These are phyloP conservation scores for Dryas iulia DNA, from an alignment of 1,140 invertebrate genomes.

Conservation along the genomic window DNA sequence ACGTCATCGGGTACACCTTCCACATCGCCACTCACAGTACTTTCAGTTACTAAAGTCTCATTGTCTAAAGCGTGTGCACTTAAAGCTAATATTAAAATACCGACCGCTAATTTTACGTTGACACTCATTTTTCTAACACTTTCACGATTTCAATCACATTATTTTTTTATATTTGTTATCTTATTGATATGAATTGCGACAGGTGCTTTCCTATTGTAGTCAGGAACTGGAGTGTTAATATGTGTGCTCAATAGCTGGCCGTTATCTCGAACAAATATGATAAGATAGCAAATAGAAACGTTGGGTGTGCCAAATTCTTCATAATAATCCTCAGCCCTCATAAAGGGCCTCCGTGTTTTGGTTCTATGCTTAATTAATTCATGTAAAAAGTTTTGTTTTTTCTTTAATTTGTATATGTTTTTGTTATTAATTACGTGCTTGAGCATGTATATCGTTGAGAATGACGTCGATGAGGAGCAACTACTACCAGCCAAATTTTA, in stretches of 20 bases:
- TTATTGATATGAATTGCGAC: conserved; percentile 52
- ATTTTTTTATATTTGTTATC: conserved; percentile 54
- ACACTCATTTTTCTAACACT: conserved; percentile 63
- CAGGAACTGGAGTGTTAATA: conserved; percentile 57
- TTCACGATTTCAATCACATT: conserved; percentile 50
- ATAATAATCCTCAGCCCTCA: conserved; percentile 64
- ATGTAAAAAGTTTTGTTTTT: neutral
- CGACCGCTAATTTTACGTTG: conserved; percentile 53
- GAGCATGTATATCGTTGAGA: neutral
- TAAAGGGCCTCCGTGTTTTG: conserved; percentile 22
- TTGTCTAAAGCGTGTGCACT: conserved; percentile 64
- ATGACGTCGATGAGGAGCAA: too few species aligned
- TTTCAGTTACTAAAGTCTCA: conserved; percentile 49
- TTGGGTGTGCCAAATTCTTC: conserved; percentile 79
- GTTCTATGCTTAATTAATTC: neutral
- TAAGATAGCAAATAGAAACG: conserved; percentile 77
- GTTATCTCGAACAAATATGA: conserved; percentile 70
- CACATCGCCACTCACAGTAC: conserved; percentile 47
- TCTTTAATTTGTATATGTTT: neutral
- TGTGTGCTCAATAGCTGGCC: conserved; percentile 68
- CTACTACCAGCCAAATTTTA: too few species aligned
- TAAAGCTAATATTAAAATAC: conserved; percentile 55
- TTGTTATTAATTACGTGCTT: neutral
- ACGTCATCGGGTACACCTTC: conserved; percentile 29
- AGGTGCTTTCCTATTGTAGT: conserved; percentile 62